Evolutionary conservation across 1,140 invertebrate species (phyloP), one percentile per base, ranked within the genome.

Genomic region (Pararge aegeria): DNA sequence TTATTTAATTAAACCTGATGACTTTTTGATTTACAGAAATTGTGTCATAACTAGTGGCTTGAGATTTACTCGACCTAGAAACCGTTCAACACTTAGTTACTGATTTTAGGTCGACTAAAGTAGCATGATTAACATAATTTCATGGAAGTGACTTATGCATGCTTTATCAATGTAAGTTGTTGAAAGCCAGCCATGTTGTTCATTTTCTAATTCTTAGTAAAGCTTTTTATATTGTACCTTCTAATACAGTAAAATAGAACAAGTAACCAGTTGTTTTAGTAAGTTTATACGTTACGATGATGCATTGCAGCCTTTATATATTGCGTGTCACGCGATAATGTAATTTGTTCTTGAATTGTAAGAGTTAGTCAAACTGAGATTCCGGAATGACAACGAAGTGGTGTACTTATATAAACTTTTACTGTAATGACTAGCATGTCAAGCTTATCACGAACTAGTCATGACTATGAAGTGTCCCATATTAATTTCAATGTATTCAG

Each of bases 221-320:
- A 27, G 27, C 27, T 1, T 10, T 12, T 12, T 34, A 34, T 34
- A 34, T 12, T 34, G 7, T 12, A 34, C 3, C n/a, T n/a, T n/a
- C n/a, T 10, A 34, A 10, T 34, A 12, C 4, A 12, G 2, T 1
- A 34, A 10, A 12, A 10, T 34, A 34, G 3, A 10, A 15, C 4
- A 42, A 19, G 18, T 18, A 1, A 10, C 5, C 37, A 42, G 38
- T 27, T 54, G 19, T 29, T 27, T 12, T 3, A 54, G 20, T 34
- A 38, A 27, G 7, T 38, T 30, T 46, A 63, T 49, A 55, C 52
- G 64, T 75, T 55, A 67, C 60, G 60, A 46, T 83, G 75, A 79
- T 82, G 79, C 78, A 84, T 73, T 84, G 81, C 76, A 65, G 56
- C 64, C 30, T 66, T n/a, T 46, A 62, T 56, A 65, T 30, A 55